Base-by-base conservation (phyloP, 2,113 vertebrate genomes). In the Trichomycterus rosablanca region DNA sequence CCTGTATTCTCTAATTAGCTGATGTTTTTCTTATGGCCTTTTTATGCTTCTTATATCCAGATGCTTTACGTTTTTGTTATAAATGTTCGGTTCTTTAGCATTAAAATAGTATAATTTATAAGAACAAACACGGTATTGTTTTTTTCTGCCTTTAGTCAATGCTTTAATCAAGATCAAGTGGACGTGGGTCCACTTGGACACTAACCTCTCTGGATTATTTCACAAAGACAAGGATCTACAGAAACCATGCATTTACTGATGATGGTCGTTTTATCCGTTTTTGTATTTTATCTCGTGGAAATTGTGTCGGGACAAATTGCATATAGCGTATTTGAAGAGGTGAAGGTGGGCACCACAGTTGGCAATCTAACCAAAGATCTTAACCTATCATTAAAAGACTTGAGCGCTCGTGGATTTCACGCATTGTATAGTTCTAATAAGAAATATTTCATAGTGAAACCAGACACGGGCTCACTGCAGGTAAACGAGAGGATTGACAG, bases 321-420 rank as follows among this genome's bases (percentile, higher is more conserved):
- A 0, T 86, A 59, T 45, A 83, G 74, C 14, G 63, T 85, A 20
- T 71, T 75, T 1, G 86, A 88, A 70, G 86, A 88, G 74, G 78
- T 75, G 57, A 81, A 84, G 72, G 78, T 72, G 71, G 83, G 85
- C 43, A 81, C 83, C 2, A 62, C 76, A 5, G 81, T 85, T 16
- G 85, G 83, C 59, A 82, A 87, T 72, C 63, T 88, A 34, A 78
- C 79, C 1, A 83, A 83, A 66, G 85, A 87, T 59, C 73, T 87
- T 20, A 73, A 79, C 10, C 56, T 86, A 1, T 75, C 72, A 1
- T 20, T 75, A 0, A 49, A 78, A 0, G 79, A 81, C 5, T 18
- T 85, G 67, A 78, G 45, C 75, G n/a, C 62, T 35, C 73, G 81
- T 20, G 72, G 72, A 37, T 65, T 85, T 22, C 71, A 74, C 32